Conservation (phyloP, 2,113 vertebrate species). For the Salvator merianae region DNA sequence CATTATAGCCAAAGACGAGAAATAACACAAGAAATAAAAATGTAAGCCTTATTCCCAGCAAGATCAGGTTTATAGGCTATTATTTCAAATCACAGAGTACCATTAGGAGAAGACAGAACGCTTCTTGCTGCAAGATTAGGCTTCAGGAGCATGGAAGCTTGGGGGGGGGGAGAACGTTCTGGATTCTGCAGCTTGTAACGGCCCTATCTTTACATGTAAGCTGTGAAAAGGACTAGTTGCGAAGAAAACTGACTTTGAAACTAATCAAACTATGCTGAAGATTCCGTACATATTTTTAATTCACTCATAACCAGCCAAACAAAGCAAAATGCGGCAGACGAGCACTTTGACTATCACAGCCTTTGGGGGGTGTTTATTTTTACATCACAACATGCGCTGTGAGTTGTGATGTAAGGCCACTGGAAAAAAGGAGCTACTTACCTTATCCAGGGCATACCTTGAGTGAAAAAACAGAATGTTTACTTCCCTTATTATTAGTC, state of each 20-base stretch:
- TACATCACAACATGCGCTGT: constrained; percentile 91
- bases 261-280: constrained; percentile 94
- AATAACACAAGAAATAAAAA: neutral
- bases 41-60: constrained; percentile 9
- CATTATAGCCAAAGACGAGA: neutral
- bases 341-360: constrained; percentile 98
- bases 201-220: constrained; percentile 75
- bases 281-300: constrained; percentile 90
- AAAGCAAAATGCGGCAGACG: constrained; percentile 96
- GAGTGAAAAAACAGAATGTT: constrained; percentile 78
- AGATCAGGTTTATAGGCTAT: neutral
- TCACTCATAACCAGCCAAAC: constrained; percentile 99
- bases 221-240: constrained; percentile 98
- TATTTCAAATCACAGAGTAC: neutral
- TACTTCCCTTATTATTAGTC: constrained; percentile 75
- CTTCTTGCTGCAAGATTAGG: neutral
- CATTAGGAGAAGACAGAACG: neutral
- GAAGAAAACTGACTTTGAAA: constrained; percentile 95
- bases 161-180: neutral
- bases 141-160: neutral
- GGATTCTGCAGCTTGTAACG: constrained; percentile 2
- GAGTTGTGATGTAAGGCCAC: constrained; percentile 94
- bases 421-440: constrained; percentile 75
- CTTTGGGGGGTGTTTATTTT: constrained; percentile 72
- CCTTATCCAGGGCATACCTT: constrained; percentile 75